Evolutionary conservation across 2,113 vertebrate genomes (phyloP).

Genomic region (Mohoua ochrocephala): DNA sequence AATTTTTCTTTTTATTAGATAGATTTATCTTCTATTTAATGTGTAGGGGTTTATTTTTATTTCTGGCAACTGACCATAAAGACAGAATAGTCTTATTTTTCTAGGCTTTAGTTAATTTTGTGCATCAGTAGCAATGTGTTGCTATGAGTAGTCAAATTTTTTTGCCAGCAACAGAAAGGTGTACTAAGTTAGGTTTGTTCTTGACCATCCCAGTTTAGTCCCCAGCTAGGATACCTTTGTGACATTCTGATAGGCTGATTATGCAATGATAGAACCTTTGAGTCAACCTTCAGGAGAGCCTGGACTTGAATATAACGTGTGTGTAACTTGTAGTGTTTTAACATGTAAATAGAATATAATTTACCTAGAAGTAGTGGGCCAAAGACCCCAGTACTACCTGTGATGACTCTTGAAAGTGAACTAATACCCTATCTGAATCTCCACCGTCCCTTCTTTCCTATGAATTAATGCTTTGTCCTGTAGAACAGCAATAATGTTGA

Average conservation of each 20-base stretch:
- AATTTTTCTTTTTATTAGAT: neutral
- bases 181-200: neutral
- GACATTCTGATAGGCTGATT: neutral
- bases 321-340: neutral
- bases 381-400: neutral
- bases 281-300: neutral
- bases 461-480: neutral
- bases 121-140: neutral
- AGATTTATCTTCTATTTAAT: slow-evolving; percentile 3
- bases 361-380: neutral
- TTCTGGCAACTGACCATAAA: neutral
- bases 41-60: neutral
- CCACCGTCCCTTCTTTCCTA: neutral
- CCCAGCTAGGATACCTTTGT: neutral
- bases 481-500: neutral
- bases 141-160: neutral
- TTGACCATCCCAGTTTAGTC: neutral
- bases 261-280: neutral
- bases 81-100: slow-evolving; percentile 18
- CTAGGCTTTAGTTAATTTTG: neutral
- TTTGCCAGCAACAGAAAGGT: neutral
- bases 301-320: neutral
- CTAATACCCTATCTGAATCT: neutral
- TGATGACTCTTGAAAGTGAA: neutral
- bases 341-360: neutral